Percentiles rank a stretch among this genome's conserved stretches.
These are phyloP conservation scores for Scolopax rusticola DNA, from an alignment of 2,797 vertebrate species.

Conservation along the genomic window DNA sequence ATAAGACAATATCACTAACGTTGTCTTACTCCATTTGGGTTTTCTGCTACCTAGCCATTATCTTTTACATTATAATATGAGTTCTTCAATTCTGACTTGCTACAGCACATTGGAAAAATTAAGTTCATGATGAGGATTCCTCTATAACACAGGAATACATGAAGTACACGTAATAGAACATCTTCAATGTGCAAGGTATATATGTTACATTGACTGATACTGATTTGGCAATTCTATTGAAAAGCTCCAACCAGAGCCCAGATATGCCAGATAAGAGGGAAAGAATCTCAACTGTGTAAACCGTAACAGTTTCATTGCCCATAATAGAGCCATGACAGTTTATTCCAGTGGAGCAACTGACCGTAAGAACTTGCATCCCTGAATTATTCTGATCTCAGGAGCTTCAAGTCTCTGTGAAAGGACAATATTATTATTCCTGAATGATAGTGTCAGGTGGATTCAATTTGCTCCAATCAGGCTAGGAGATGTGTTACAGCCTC, in stretches of 20 bases:
- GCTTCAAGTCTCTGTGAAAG: not conserved
- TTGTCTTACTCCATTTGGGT: not conserved
- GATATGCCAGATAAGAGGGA: not conserved
- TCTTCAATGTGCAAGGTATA: not conserved
- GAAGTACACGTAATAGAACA: not conserved
- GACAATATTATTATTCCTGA: slow-evolving; percentile 25
- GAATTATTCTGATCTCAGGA: slow-evolving; percentile 24
- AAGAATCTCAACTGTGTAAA: not conserved
- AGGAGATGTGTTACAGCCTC: not conserved
- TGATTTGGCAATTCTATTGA: not conserved
- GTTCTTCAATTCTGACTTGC: not conserved
- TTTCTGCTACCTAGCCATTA: not conserved
- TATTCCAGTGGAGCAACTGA: slow-evolving; percentile 21
- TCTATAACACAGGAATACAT: not conserved
- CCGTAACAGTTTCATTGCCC: not conserved
- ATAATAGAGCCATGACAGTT: not conserved
- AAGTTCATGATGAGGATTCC: not conserved
- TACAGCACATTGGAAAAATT: not conserved
- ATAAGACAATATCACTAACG: not conserved
- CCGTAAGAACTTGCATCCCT: not conserved
- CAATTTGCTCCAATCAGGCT: slow-evolving; percentile 46
- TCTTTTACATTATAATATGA: not conserved
- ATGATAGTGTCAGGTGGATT: slow-evolving; percentile 23
- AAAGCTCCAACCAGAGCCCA: not conserved
- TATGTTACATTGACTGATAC: not conserved